Evolutionary conservation across 2,888 invertebrate species (phyloP).

Genomic region (Aphodius sticticus): DNA sequence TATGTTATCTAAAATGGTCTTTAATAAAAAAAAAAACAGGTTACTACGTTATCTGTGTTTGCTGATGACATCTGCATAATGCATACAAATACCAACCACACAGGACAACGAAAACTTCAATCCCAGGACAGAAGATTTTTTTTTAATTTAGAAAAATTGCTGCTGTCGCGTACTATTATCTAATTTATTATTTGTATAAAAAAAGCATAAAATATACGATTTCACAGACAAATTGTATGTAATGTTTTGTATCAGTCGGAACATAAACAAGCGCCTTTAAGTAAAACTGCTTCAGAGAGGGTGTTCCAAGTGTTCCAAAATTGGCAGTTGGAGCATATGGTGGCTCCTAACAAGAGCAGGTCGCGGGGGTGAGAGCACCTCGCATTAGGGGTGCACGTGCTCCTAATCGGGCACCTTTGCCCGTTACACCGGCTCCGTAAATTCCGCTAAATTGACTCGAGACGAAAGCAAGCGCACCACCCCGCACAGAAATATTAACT

Average conservation of each 20-base stretch:
- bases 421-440: slow-evolving; percentile 4
- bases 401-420: not conserved
- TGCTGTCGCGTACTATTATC: too few species aligned
- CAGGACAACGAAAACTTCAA: too few species aligned
- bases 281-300: not conserved
- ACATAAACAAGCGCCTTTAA: not conserved
- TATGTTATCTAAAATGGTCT: too few species aligned
- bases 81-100: too few species aligned
- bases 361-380: not conserved
- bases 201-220: too few species aligned
- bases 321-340: not conserved
- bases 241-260: not conserved
- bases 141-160: too few species aligned
- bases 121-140: too few species aligned
- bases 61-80: too few species aligned
- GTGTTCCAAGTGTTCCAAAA: not conserved
- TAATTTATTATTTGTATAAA: too few species aligned
- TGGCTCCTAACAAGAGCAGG: not conserved
- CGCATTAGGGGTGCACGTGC: not conserved
- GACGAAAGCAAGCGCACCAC: not conserved
- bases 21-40: too few species aligned
- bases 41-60: too few species aligned
- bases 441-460: slow-evolving; percentile 4
- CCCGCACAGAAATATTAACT: not conserved
- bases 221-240: too few species aligned